Percentiles rank a stretch among this genome's conserved stretches.
phyloP scores from a whole-genome alignment of 2,113 vertebrate genomes.

The Ahaetulla prasina region DNA sequence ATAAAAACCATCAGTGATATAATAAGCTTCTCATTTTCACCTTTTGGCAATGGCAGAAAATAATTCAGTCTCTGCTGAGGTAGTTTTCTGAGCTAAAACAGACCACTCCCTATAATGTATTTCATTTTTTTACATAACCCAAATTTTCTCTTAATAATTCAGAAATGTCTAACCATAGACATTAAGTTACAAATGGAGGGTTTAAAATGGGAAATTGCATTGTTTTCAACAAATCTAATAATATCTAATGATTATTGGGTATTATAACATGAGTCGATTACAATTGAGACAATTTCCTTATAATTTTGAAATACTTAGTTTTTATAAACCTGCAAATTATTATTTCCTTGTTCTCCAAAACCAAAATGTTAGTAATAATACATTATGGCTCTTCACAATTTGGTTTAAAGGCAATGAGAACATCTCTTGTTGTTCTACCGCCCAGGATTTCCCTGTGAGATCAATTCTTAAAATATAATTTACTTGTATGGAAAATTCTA shows the following conservation, averaged over 20 bases:
- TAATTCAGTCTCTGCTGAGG: neutral
- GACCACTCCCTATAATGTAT: neutral
- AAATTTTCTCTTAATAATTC: neutral
- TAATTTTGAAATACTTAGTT: neutral
- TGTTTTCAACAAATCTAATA: neutral
- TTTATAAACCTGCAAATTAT: neutral
- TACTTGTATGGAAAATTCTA: neutral
- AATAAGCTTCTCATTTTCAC: neutral
- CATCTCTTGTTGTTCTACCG: neutral
- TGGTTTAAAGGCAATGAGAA: neutral
- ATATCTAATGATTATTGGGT: neutral
- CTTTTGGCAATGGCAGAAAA: neutral
- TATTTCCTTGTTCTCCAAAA: neutral
- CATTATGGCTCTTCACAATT: neutral
- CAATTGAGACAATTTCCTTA: neutral
- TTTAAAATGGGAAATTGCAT: neutral
- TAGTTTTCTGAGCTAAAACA: neutral
- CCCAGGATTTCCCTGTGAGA: neutral
- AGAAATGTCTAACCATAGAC: neutral
- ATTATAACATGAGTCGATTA: neutral
- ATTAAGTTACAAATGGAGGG: neutral
- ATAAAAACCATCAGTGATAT: conserved; percentile 17
- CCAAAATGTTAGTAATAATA: neutral
- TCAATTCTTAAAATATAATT: neutral
- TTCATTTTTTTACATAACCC: conserved; percentile 3